Conservation (phyloP, 2,113 vertebrate genomes). For the Astatoreochromis straeleni region DNA sequence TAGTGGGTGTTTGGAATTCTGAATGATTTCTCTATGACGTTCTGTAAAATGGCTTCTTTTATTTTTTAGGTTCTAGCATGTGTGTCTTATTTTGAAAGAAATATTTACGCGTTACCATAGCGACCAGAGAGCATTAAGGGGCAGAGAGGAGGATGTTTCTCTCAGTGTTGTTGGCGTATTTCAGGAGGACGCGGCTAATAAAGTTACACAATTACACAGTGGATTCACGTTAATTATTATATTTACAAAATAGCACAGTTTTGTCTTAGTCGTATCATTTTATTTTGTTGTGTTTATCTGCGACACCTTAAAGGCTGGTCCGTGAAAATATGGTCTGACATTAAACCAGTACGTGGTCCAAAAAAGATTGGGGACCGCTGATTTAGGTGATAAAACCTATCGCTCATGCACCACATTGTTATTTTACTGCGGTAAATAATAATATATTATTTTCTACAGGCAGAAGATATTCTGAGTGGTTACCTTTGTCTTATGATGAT, state of each 20-base stretch:
- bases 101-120: background rate
- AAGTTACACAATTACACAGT: background rate
- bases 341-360: background rate
- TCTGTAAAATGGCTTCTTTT: background rate
- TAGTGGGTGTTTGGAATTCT: constrained; percentile 4
- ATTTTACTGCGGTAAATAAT: background rate
- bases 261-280: background rate
- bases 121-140: background rate
- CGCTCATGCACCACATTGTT: background rate
- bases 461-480: background rate
- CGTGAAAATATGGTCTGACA: background rate
- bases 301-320: background rate
- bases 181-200: background rate
- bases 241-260: background rate
- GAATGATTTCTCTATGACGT: background rate
- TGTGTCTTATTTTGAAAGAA: background rate
- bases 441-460: background rate
- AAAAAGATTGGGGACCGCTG: background rate
- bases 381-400: background rate
- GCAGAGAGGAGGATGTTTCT: background rate
- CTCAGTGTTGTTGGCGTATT: background rate
- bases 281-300: background rate
- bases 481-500: background rate
- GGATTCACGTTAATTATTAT: background rate
- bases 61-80: background rate